Evolutionary conservation across 2,888 invertebrate genomes (phyloP).

Genomic region (Epinotia bilunana): DNA sequence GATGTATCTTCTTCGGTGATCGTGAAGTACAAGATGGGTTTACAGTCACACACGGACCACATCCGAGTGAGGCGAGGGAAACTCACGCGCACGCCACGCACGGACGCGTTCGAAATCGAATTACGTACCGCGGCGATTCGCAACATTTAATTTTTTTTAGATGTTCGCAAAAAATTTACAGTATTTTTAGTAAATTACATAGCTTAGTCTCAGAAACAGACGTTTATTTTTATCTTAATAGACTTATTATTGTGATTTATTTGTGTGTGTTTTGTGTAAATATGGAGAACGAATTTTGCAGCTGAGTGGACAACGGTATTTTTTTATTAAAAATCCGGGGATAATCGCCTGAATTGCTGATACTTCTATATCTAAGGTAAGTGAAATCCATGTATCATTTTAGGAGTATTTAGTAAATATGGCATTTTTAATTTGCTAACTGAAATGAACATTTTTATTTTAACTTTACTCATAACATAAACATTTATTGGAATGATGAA

Average conservation of each 20-base stretch:
- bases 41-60: slow-evolving; percentile 83
- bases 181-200: slow-evolving; percentile 51
- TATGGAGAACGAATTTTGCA: slow-evolving; percentile 58
- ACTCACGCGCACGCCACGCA: slow-evolving; percentile 75
- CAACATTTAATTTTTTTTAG: slow-evolving; percentile 52
- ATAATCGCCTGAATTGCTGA: slow-evolving; percentile 52
- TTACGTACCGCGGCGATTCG: slow-evolving; percentile 57
- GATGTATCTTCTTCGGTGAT: slow-evolving; percentile 83
- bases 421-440: not conserved
- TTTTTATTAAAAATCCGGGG: slow-evolving; percentile 58
- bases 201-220: not conserved
- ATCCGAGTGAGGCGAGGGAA: slow-evolving; percentile 81
- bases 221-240: slow-evolving; percentile 50
- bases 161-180: slow-evolving; percentile 54
- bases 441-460: no score
- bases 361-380: slow-evolving; percentile 56
- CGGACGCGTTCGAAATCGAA: slow-evolving; percentile 61
- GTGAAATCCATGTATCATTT: slow-evolving; percentile 38
- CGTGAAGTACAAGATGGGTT: slow-evolving; percentile 83
- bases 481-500: no score
- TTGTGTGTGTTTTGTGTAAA: slow-evolving; percentile 57
- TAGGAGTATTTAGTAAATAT: not conserved
- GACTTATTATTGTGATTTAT: slow-evolving; percentile 31
- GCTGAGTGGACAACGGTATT: slow-evolving; percentile 60
- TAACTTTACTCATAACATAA: no score